These are phyloP conservation scores for Heterodera carotae DNA, from an alignment of 1,140 invertebrate genomes.

Conservation along the genomic window DNA sequence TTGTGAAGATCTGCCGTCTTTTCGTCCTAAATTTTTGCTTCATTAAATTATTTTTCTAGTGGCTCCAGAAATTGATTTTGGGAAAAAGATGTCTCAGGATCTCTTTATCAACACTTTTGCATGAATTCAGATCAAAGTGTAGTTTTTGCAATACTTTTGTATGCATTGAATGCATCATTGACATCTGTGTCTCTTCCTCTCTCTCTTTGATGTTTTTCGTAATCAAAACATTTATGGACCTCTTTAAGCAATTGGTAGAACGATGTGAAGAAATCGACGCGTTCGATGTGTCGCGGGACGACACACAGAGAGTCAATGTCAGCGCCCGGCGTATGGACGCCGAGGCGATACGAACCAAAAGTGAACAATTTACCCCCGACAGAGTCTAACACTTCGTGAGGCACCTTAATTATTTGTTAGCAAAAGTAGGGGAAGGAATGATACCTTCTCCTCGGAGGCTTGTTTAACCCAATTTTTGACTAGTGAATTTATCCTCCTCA, in stretches of 20 bases:
- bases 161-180: conserved; percentile 34
- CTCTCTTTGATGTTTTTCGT: not conserved
- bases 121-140: conserved; percentile 44
- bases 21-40: conserved; percentile 49
- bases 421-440: conserved; percentile 13
- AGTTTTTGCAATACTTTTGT: too few species aligned
- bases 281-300: conserved; percentile 88
- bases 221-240: conserved; percentile 68
- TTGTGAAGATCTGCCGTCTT: conserved; percentile 71
- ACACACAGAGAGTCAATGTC: conserved; percentile 99
- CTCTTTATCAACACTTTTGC: not conserved
- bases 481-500: conserved; percentile 57
- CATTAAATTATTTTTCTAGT: conserved; percentile 13
- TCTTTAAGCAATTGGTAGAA: conserved; percentile 88
- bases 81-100: conserved; percentile 15
- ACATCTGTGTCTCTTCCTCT: conserved; percentile 16
- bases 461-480: conserved; percentile 58
- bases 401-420: conserved; percentile 71
- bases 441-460: conserved; percentile 53
- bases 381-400: conserved; percentile 75
- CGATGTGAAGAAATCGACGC: conserved; percentile 88
- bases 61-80: conserved; percentile 15
- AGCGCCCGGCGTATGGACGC: conserved; percentile 87
- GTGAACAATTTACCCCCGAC: conserved; percentile 97
- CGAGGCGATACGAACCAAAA: conserved; percentile 89